Conservation (phyloP, 2,888 invertebrate genomes). For the Glaucopsyche alexis region DNA sequence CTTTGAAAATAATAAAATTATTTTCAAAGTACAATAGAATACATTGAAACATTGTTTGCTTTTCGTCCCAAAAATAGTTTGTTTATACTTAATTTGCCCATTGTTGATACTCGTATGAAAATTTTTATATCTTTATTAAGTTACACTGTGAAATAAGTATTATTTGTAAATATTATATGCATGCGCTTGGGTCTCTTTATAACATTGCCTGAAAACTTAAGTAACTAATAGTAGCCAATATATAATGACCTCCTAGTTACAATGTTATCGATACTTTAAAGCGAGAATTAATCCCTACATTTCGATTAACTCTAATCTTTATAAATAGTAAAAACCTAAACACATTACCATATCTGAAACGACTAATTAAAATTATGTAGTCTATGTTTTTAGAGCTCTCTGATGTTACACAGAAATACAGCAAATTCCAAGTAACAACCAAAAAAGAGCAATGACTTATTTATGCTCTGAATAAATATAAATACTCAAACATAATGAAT, state of each 20-base stretch:
- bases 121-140: conserved; percentile 77
- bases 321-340: background rate
- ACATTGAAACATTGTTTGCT: background rate
- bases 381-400: too few species aligned
- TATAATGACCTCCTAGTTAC: conserved; percentile 36
- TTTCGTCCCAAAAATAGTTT: background rate
- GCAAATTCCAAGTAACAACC: background rate
- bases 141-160: conserved; percentile 54
- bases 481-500: conserved; percentile 26
- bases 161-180: conserved; percentile 69
- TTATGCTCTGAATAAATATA: conserved; percentile 5
- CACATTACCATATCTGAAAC: background rate
- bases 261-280: background rate
- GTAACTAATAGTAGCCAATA: conserved; percentile 53
- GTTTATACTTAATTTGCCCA: too few species aligned
- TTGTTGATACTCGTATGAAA: background rate
- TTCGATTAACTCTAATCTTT: background rate
- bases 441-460: conserved; percentile 7
- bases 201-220: conserved; percentile 78
- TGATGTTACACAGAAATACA: background rate
- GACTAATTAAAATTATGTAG: too few species aligned
- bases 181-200: conserved; percentile 68
- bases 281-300: background rate
- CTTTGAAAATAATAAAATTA: too few species aligned
- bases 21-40: background rate